phyloP scores from a whole-genome alignment of 2,797 vertebrate species.

The Odontamblyopus lacepedii region DNA sequence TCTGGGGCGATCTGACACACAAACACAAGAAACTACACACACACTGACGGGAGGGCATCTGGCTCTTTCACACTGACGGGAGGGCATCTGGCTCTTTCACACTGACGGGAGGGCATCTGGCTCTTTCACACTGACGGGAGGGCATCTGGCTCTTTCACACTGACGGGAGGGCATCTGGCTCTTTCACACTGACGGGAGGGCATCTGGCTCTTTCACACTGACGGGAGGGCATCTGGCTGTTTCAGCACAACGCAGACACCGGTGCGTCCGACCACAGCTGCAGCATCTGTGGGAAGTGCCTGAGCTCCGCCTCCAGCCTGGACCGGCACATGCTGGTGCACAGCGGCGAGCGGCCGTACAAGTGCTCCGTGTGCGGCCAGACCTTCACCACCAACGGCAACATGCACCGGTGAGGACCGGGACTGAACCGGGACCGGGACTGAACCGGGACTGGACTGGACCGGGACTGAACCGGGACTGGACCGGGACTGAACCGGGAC shows the following conservation, averaged over 20 bases:
- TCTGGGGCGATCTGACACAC: too few species aligned
- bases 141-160: neutral
- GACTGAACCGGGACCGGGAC: too few species aligned
- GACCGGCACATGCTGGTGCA: conserved; percentile 99
- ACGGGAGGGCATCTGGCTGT: too few species aligned
- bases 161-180: too few species aligned
- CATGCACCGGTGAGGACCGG: conserved; percentile 89
- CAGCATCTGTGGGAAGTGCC: conserved; percentile 96
- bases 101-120: too few species aligned
- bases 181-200: too few species aligned
- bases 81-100: neutral
- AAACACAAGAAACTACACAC: too few species aligned
- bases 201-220: too few species aligned
- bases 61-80: too few species aligned
- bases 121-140: conserved; percentile 8
- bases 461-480: too few species aligned
- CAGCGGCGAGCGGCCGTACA: conserved; percentile 96
- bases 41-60: neutral
- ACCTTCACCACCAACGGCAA: conserved; percentile 98
- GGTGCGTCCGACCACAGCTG: conserved; percentile 93
- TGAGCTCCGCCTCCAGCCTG: conserved; percentile 96
- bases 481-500: too few species aligned
- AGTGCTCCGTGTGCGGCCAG: conserved; percentile 89
- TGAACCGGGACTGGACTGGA: too few species aligned
- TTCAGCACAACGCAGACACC: conserved; percentile 91